Percentiles rank a stretch among this genome's conserved stretches.
phyloP scores from a whole-genome alignment of 2,888 invertebrate genomes.

The Agrypnus murinus region DNA sequence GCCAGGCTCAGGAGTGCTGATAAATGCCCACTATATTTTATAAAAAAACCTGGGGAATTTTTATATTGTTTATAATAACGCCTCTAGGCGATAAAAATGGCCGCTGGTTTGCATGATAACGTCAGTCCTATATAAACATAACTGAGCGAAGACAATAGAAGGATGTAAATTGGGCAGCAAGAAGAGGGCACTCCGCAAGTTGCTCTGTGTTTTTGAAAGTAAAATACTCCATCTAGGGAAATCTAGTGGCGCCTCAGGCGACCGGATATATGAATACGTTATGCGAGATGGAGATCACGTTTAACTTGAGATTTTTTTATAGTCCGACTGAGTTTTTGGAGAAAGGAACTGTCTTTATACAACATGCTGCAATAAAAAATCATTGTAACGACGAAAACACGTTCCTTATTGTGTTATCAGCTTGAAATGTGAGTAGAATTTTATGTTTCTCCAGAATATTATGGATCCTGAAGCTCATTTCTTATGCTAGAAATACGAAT shows the following conservation, averaged over 20 bases:
- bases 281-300: slow-evolving; percentile 62
- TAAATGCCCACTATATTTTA: slow-evolving; percentile 59
- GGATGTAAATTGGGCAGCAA: slow-evolving; percentile 63
- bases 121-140: slow-evolving; percentile 48
- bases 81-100: slow-evolving; percentile 46
- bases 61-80: slow-evolving; percentile 61
- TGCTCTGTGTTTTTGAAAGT: slow-evolving; percentile 62
- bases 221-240: slow-evolving; percentile 65
- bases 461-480: slow-evolving; percentile 23
- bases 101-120: slow-evolving; percentile 44
- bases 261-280: slow-evolving; percentile 62
- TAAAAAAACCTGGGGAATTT: slow-evolving; percentile 58
- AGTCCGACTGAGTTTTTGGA: slow-evolving; percentile 55
- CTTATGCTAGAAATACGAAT: slow-evolving; percentile 26
- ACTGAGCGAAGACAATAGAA: slow-evolving; percentile 47
- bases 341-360: slow-evolving; percentile 54
- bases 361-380: slow-evolving; percentile 61
- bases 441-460: slow-evolving; percentile 44
- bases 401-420: slow-evolving; percentile 49
- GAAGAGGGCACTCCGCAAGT: slow-evolving; percentile 56
- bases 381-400: slow-evolving; percentile 57
- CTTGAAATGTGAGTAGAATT: slow-evolving; percentile 61
- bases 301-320: slow-evolving; percentile 61
- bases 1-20: slow-evolving; percentile 48
- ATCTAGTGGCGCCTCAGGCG: slow-evolving; percentile 62